Evolutionary conservation across 2,888 invertebrate genomes (phyloP).

Genomic region (Yponomeuta cagnagella): DNA sequence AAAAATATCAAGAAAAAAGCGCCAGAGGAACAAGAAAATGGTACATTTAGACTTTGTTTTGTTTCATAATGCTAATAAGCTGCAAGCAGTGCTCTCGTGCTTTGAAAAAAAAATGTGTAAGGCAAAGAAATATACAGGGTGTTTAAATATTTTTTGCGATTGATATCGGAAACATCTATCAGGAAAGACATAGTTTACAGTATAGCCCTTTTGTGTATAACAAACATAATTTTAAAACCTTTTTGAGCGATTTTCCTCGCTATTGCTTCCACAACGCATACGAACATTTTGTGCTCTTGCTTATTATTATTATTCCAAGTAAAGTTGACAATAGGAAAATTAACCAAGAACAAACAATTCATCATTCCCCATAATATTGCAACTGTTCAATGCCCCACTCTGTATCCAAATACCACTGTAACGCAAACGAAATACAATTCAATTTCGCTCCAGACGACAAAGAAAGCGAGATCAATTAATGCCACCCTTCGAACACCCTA

Average conservation of each 20-base stretch:
- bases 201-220: too few relatives aligned
- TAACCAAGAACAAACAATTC: neutral
- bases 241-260: too few relatives aligned
- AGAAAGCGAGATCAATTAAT: slow-evolving; percentile 7
- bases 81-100: neutral
- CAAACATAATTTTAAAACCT: too few relatives aligned
- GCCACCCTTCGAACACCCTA: slow-evolving; percentile 13
- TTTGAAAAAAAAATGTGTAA: neutral
- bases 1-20: too few relatives aligned
- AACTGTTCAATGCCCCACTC: neutral
- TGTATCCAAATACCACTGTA: neutral
- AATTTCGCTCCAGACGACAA: neutral
- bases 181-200: too few relatives aligned
- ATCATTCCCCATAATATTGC: neutral
- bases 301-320: neutral
- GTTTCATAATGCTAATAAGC: neutral
- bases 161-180: too few relatives aligned
- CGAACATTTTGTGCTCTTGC: neutral
- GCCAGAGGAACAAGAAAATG: neutral
- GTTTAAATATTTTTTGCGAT: neutral
- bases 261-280: neutral
- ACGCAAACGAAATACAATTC: neutral
- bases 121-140: neutral
- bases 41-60: neutral
- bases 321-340: neutral